Evolutionary conservation across 2,797 vertebrate genomes (phyloP).

Genomic region (Microctenopoma stevenorrisi): DNA sequence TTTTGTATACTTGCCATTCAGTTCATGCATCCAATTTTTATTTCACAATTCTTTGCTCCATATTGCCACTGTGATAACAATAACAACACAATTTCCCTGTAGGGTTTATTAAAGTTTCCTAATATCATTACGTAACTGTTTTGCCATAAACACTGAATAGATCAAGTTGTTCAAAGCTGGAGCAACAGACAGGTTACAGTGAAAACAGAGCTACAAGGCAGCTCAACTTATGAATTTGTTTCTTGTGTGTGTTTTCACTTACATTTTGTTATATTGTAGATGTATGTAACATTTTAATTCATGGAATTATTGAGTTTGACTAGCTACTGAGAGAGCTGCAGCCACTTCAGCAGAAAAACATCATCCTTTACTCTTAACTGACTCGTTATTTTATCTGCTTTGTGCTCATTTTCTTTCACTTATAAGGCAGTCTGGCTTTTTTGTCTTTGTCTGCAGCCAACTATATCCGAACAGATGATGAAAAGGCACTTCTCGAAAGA

Average conservation of each 20-base stretch:
- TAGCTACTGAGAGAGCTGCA: neutral
- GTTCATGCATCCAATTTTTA: conserved; percentile 30
- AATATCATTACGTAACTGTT: conserved; percentile 43
- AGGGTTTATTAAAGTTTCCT: conserved; percentile 69
- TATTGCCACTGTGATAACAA: conserved; percentile 10
- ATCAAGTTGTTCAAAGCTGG: conserved; percentile 27
- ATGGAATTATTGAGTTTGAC: neutral
- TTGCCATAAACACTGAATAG: conserved; percentile 40
- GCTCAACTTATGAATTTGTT: conserved; percentile 9
- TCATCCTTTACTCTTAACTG: neutral
- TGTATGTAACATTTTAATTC: neutral
- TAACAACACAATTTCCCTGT: conserved; percentile 24
- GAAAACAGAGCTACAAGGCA: neutral
- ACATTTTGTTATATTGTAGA: neutral
- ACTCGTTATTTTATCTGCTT: conserved; percentile 5
- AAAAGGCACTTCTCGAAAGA: conserved; percentile 54
- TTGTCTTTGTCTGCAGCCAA: conserved; percentile 9
- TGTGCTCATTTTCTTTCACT: conserved; percentile 1
- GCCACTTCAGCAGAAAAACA: neutral
- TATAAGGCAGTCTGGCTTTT: neutral
- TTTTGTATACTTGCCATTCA: neutral
- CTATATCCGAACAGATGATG: conserved; percentile 31
- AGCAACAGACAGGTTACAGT: conserved; percentile 22
- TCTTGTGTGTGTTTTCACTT: neutral
- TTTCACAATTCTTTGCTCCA: conserved; percentile 16